Conservation (phyloP, 2,113 vertebrate species). For the Erpornis zantholeuca region DNA sequence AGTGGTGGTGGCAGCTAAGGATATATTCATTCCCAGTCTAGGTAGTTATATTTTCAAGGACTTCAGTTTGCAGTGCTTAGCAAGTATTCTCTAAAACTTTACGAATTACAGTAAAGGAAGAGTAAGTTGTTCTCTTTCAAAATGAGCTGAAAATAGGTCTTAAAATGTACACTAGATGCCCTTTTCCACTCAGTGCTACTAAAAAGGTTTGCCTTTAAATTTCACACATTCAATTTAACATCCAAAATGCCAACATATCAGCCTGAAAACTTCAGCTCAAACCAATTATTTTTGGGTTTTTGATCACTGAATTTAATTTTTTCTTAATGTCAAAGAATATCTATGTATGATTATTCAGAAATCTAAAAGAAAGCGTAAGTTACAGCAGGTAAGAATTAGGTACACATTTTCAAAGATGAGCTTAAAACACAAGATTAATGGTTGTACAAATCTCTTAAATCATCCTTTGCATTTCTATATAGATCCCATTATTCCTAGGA, state of each 20-base stretch:
- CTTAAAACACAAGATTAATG: slow-evolving; percentile 69
- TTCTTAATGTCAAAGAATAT: neutral
- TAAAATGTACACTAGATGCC: neutral
- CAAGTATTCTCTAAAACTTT: slow-evolving; percentile 5
- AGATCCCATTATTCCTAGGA: slow-evolving; percentile 71
- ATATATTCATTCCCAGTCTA: neutral
- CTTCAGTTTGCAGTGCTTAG: neutral
- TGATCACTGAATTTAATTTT: slow-evolving; percentile 46
- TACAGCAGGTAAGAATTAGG: slow-evolving; percentile 11
- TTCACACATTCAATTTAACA: neutral
- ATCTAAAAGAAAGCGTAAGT: slow-evolving; percentile 18
- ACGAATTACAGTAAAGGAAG: neutral
- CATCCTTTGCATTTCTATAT: slow-evolving; percentile 60
- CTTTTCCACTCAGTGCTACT: neutral
- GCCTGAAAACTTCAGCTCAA: neutral
- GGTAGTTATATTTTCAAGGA: neutral
- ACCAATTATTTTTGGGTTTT: slow-evolving; percentile 38
- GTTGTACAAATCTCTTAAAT: slow-evolving; percentile 58
- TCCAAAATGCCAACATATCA: neutral
- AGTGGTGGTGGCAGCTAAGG: neutral
- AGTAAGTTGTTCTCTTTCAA: neutral
- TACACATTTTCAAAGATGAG: slow-evolving; percentile 42
- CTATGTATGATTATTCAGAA: neutral
- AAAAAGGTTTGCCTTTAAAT: slow-evolving; percentile 8
- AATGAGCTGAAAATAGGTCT: neutral